Percentiles rank a stretch among this genome's conserved stretches.
These are phyloP conservation scores for Hoplodrina blanda DNA, from an alignment of 2,888 invertebrate species.

Conservation along the genomic window DNA sequence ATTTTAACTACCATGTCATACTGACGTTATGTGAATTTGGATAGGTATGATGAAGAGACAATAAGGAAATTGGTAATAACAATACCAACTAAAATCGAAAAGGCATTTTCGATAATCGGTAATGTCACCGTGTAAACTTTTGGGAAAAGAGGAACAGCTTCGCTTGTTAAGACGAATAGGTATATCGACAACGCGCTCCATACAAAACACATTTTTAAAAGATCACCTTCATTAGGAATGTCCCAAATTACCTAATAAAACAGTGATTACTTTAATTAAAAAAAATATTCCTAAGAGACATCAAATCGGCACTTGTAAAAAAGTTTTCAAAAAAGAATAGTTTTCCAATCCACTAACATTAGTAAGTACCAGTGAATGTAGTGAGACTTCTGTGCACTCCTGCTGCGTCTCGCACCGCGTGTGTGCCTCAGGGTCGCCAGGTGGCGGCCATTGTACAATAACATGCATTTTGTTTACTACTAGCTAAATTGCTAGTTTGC, in stretches of 20 bases:
- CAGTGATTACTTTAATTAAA: too few relatives aligned
- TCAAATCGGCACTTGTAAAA: too few relatives aligned
- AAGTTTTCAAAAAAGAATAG: too few relatives aligned
- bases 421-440: slow-evolving; percentile 1
- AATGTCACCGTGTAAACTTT: neutral
- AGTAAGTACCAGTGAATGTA: neutral
- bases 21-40: neutral
- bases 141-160: too few relatives aligned
- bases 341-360: too few relatives aligned
- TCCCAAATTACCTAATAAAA: too few relatives aligned
- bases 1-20: neutral
- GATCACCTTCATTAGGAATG: too few relatives aligned
- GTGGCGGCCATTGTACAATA: neutral
- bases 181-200: neutral
- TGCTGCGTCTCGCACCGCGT: neutral
- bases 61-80: neutral
- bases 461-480: slow-evolving; percentile 24
- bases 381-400: neutral
- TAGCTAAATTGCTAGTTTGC: slow-evolving; percentile 2
- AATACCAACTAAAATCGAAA: neutral
- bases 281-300: too few relatives aligned
- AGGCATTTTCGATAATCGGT: neutral
- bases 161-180: neutral
- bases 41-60: neutral
- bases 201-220: too few relatives aligned